Percentiles rank a stretch among this genome's conserved stretches.
These are phyloP conservation scores for Dipodomys ordii DNA, from an alignment of 2,113 vertebrate genomes.

Conservation along the genomic window DNA sequence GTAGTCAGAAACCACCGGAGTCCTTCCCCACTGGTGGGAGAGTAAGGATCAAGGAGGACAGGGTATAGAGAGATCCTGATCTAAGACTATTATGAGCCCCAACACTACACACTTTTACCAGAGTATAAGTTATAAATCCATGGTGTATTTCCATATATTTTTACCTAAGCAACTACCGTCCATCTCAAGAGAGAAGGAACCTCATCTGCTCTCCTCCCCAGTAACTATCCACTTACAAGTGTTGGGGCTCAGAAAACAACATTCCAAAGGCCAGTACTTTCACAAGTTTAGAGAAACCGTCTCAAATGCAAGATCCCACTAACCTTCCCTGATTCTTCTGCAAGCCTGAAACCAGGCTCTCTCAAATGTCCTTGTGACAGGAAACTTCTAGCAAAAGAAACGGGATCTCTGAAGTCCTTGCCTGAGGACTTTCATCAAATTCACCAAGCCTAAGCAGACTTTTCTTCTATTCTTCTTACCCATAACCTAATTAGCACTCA, in stretches of 20 bases:
- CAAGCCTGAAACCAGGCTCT: not conserved
- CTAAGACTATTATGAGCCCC: not conserved
- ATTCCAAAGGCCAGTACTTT: not conserved
- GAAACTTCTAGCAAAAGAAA: not conserved
- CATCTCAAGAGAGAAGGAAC: not conserved
- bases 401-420: not conserved
- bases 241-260: not conserved
- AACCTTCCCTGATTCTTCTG: not conserved
- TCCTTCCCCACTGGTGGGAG: not conserved
- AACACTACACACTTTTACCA: not conserved
- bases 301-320: not conserved
- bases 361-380: not conserved
- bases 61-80: not conserved
- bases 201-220: not conserved
- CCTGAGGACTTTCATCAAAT: not conserved
- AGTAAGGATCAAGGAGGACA: not conserved
- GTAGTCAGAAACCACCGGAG: not conserved
- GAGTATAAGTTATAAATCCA: not conserved
- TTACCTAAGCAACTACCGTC: not conserved
- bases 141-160: not conserved
- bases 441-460: not conserved
- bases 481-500: not conserved
- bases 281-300: not conserved
- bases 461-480: not conserved
- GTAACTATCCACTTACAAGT: not conserved